Evolutionary conservation across 2,113 vertebrate species (phyloP).

Genomic region (Oreochromis niloticus): DNA sequence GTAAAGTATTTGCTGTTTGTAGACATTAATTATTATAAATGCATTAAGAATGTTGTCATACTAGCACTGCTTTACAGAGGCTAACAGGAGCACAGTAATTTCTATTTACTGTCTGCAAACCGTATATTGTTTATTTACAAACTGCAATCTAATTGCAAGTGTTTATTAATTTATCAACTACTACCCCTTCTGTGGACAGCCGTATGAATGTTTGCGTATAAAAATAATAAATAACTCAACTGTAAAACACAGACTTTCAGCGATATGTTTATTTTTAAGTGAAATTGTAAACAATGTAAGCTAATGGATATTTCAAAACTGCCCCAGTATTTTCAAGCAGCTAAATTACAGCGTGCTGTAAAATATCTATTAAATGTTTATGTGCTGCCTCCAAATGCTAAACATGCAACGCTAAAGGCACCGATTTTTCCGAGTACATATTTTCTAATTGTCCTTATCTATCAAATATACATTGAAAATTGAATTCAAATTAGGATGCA

Average conservation of each 20-base stretch:
- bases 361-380: not conserved
- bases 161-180: not conserved
- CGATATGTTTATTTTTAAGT: not conserved
- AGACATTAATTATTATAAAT: not conserved
- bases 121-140: not conserved
- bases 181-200: not conserved
- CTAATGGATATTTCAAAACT: not conserved
- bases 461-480: constrained; percentile 64
- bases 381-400: not conserved
- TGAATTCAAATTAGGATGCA: constrained; percentile 71
- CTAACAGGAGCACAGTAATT: not conserved
- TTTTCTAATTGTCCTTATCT: constrained; percentile 64
- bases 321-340: not conserved
- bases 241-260: not conserved
- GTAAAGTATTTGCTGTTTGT: not conserved
- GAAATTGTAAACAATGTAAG: not conserved
- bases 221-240: not conserved
- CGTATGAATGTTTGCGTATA: not conserved
- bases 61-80: not conserved
- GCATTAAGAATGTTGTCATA: not conserved
- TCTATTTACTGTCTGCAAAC: not conserved
- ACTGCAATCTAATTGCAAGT: not conserved
- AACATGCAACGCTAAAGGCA: not conserved
- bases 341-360: not conserved
- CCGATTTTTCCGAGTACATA: constrained; percentile 32